phyloP scores from a whole-genome alignment of 2,113 vertebrate genomes.

The Vulpes lagopus region DNA sequence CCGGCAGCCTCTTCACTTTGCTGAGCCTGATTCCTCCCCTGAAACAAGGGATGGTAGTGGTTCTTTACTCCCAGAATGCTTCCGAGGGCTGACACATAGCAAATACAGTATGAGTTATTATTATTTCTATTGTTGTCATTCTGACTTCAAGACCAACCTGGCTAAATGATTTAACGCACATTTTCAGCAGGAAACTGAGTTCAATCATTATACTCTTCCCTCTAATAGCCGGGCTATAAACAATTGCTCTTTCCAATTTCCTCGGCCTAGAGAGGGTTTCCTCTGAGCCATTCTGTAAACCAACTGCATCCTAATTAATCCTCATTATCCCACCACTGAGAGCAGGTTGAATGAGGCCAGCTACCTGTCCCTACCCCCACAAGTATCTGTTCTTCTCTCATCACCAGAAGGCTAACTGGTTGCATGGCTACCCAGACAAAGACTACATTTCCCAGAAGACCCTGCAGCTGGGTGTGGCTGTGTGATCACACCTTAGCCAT shows the following conservation, averaged over 20 bases:
- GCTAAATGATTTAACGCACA: neutral
- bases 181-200: neutral
- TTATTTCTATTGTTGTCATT: neutral
- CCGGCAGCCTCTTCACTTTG: neutral
- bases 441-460: neutral
- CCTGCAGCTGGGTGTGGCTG: neutral
- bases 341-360: neutral
- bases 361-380: neutral
- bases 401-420: neutral
- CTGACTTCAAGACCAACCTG: neutral
- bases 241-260: neutral
- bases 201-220: neutral
- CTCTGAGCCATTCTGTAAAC: neutral
- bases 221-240: neutral
- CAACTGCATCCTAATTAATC: neutral
- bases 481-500: neutral
- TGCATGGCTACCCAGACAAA: neutral
- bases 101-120: neutral
- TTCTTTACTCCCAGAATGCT: neutral
- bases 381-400: neutral
- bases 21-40: neutral
- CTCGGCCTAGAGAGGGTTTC: neutral
- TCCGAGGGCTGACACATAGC: neutral
- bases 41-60: neutral
- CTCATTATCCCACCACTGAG: neutral